Evolutionary conservation across 2,797 vertebrate species (phyloP), one percentile per base, ranked within the genome.

Genomic region (Botia kubotai): DNA sequence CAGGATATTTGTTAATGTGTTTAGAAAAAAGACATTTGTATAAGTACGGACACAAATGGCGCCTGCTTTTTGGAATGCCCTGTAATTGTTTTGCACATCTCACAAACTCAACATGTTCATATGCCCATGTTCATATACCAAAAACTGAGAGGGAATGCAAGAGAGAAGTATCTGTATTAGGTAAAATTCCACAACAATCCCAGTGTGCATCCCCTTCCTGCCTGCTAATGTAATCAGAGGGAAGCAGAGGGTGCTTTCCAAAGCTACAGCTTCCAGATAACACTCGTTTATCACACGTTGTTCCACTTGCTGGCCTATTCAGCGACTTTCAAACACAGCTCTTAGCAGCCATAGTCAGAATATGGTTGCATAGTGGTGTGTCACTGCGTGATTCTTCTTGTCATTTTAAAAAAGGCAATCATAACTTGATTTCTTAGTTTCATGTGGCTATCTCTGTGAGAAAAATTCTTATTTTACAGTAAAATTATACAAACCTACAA

Each of bases 201-300:
- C 63, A 79, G 86, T 17, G 8, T 81, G 87, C 90, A 90, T 84
- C 70, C 91, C 90, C 92, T 96, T 96, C 92, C 93, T 95, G 87
- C 91, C 90, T 92, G 73, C n/a, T 90, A 83, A 91, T 93, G 87
- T 92, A 94, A 93, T 91, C 87, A 81, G 75, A 92, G 90, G 91
- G 93, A 95, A 96, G 93, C 89, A 88, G 84, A 89, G 89, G 86
- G 87, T 67, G 84, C 91, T 93, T 93, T 93, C 90, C 89, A 93
- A 88, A 78, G 87, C 89, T 87, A 87, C 86, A 85, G 90, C 87
- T 89, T 89, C 83, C 88, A 93, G 91, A 92, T 94, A 96, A 94
- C 90, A 88, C 82, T 89, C 87, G 89, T 94, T 94, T 95, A 94
- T 94, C 93, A 93, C 90, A 89, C 87, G 90, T 83, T 83, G 73